Evolutionary conservation across 2,888 invertebrate species (phyloP).

Genomic region (Drepanosiphum platanoidis): DNA sequence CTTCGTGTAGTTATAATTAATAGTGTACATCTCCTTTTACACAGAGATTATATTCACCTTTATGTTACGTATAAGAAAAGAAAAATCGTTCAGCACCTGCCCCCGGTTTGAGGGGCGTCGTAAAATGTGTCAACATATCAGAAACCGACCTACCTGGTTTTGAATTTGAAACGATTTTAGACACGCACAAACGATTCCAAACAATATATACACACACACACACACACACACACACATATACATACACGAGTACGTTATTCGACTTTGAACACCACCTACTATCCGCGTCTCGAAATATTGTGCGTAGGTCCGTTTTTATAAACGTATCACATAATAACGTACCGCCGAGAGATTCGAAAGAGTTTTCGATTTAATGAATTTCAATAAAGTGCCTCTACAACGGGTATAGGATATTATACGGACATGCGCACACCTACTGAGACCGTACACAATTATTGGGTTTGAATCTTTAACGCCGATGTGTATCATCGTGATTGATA

Average conservation of each 20-base stretch:
- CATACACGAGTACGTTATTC: no score
- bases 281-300: neutral
- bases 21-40: neutral
- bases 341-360: no score
- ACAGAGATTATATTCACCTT: neutral
- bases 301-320: neutral
- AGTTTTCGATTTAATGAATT: conserved; percentile 11
- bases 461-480: neutral
- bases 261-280: neutral
- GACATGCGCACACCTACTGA: no score
- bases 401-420: no score
- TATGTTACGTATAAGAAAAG: neutral
- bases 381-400: neutral
- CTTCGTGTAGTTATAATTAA: neutral
- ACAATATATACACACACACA: neutral
- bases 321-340: neutral
- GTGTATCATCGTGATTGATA: neutral
- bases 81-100: conserved; percentile 31
- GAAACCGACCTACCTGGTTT: conserved; percentile 31
- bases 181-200: neutral
- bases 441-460: neutral
- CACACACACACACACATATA: no score
- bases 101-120: conserved; percentile 8
- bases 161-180: conserved; percentile 19
- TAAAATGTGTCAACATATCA: conserved; percentile 47